Conservation (phyloP, 2,113 vertebrate species). For the Crocuta crocuta region DNA sequence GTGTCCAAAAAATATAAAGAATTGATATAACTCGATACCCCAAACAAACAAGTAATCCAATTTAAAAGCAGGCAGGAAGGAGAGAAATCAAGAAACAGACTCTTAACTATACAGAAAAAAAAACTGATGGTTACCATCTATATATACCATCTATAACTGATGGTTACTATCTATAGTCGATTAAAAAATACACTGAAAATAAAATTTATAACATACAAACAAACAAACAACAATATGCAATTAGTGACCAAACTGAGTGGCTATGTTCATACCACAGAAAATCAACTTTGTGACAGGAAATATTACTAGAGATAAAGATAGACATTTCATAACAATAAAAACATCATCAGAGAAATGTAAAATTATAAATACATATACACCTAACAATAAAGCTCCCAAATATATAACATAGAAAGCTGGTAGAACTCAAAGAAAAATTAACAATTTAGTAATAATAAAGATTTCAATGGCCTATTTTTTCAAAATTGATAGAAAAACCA, state of each 20-base stretch:
- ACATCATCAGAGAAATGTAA: neutral
- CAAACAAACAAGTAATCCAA: neutral
- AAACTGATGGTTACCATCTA: no score
- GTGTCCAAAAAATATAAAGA: neutral
- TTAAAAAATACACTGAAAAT: conserved; percentile 39
- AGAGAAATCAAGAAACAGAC: neutral
- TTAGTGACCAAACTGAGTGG: neutral
- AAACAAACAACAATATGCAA: neutral
- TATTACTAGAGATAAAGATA: neutral
- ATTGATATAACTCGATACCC: neutral
- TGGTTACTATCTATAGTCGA: neutral
- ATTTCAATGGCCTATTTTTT: neutral
- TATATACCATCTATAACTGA: no score
- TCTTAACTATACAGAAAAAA: neutral
- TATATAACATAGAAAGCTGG: neutral
- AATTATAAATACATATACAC: neutral
- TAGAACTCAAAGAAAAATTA: neutral
- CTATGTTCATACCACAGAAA: neutral
- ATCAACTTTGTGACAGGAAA: conserved; percentile 16
- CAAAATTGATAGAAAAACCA: neutral
- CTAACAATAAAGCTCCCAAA: neutral
- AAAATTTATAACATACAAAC: neutral
- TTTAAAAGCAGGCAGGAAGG: neutral
- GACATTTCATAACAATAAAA: neutral
- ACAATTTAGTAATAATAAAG: neutral